Evolutionary conservation across 2,797 vertebrate species (phyloP).

Genomic region (Sus cebifrons): DNA sequence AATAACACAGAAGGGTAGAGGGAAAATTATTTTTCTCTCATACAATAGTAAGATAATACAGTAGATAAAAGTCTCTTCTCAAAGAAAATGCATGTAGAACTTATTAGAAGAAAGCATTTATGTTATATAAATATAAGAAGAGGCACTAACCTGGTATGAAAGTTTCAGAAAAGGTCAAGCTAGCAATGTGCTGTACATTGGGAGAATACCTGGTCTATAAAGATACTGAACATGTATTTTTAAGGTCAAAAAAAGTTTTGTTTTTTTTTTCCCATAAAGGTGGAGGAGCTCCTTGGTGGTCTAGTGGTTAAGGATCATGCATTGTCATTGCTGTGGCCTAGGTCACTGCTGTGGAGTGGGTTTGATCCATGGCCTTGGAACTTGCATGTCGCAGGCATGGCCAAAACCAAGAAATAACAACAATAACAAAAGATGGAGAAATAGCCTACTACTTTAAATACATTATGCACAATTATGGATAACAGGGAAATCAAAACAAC

Average conservation of each 20-base stretch:
- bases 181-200: neutral
- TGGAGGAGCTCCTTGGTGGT: too few species aligned
- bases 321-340: too few species aligned
- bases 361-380: too few species aligned
- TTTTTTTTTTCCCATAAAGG: too few species aligned
- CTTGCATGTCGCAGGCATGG: too few species aligned
- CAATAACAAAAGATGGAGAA: neutral
- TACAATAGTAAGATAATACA: neutral
- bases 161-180: neutral
- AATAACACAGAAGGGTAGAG: neutral
- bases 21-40: neutral
- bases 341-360: too few species aligned
- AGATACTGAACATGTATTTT: neutral
- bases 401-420: too few species aligned
- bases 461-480: neutral
- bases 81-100: neutral
- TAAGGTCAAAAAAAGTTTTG: neutral
- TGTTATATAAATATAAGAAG: neutral
- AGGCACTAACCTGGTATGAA: neutral
- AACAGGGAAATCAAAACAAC: neutral
- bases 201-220: neutral
- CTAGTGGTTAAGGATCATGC: too few species aligned
- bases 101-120: neutral
- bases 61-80: neutral
- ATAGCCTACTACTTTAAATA: neutral